A percentile compares a stretch with the other conserved stretches of the same genome.
phyloP scores from a whole-genome alignment of 2,797 vertebrate genomes.

The Australoheros facetus region DNA sequence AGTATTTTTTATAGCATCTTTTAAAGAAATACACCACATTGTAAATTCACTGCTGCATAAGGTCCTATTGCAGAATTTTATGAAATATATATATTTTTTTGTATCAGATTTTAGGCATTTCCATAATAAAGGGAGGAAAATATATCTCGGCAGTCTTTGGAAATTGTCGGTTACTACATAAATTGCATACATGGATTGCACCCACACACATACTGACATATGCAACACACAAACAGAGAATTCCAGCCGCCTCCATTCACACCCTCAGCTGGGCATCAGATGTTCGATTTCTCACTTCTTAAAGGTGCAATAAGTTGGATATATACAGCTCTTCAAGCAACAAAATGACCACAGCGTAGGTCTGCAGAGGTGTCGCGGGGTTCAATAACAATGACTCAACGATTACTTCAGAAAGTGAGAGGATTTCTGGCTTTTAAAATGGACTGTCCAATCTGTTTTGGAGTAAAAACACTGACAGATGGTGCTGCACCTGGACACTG shows the following conservation, averaged over 20 bases:
- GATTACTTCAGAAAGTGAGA: constrained; percentile 7
- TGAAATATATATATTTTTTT: constrained; percentile 19
- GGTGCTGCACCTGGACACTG: constrained; percentile 16
- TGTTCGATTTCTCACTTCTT: constrained; percentile 66
- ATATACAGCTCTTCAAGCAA: constrained; percentile 41
- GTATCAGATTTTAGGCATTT: constrained; percentile 9
- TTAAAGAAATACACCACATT: not conserved
- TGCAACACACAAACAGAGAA: constrained; percentile 38
- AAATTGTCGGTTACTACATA: constrained; percentile 25
- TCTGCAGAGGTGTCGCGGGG: constrained; percentile 31
- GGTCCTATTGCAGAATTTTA: constrained; percentile 6
- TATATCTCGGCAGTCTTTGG: constrained; percentile 9
- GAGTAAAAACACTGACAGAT: constrained; percentile 25
- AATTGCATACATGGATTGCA: constrained; percentile 8
- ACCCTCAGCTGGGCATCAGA: constrained; percentile 60
- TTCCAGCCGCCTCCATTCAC: constrained; percentile 54
- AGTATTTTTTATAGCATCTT: not conserved
- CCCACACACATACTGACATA: constrained; percentile 46
- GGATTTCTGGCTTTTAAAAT: constrained; percentile 1
- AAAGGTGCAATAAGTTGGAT: constrained; percentile 49
- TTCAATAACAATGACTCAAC: constrained; percentile 51
- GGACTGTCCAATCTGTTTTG: not conserved
- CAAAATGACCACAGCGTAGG: constrained; percentile 42
- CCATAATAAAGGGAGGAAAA: constrained; percentile 7
- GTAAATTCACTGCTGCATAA: not conserved